Conservation (phyloP, 2,797 vertebrate species). For the Acomys russatus region DNA sequence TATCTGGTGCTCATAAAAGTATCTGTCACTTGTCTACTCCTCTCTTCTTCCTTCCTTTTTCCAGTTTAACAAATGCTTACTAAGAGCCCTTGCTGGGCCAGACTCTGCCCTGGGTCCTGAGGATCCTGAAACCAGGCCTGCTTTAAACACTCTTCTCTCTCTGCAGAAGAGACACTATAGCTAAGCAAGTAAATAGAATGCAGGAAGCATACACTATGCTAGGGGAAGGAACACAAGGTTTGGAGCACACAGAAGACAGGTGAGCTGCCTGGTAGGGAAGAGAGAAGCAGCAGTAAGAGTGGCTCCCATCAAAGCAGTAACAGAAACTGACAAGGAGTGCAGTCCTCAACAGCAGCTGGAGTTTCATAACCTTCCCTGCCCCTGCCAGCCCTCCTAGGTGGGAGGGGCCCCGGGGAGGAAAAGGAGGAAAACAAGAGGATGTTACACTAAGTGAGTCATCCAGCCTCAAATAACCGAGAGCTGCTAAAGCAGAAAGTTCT, state of each 20-base stretch:
- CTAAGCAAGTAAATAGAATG: neutral
- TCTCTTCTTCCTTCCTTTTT: neutral
- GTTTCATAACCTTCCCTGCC: conserved; percentile 60
- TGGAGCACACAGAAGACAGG: neutral
- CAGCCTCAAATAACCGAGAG: conserved; percentile 74
- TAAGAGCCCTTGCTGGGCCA: neutral
- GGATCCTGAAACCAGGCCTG: neutral
- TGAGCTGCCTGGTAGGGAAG: neutral
- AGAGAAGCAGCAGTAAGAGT: neutral
- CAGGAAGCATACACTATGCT: neutral
- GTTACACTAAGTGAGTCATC: conserved; percentile 81
- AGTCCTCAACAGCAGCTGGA: neutral
- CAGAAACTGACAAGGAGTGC: neutral
- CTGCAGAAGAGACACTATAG: neutral
- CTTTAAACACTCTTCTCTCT: neutral
- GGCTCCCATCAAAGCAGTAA: neutral
- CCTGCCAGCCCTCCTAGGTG: conserved; percentile 31
- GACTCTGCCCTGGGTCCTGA: neutral
- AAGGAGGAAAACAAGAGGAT: conserved; percentile 79
- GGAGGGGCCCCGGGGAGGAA: conserved; percentile 62
- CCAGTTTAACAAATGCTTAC: neutral
- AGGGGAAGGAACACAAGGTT: neutral
- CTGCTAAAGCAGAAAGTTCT: conserved; percentile 77
- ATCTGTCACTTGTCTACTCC: neutral
- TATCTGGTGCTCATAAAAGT: neutral